Conservation (phyloP, 1,140 invertebrate species). For the Drosophila biarmipes region DNA sequence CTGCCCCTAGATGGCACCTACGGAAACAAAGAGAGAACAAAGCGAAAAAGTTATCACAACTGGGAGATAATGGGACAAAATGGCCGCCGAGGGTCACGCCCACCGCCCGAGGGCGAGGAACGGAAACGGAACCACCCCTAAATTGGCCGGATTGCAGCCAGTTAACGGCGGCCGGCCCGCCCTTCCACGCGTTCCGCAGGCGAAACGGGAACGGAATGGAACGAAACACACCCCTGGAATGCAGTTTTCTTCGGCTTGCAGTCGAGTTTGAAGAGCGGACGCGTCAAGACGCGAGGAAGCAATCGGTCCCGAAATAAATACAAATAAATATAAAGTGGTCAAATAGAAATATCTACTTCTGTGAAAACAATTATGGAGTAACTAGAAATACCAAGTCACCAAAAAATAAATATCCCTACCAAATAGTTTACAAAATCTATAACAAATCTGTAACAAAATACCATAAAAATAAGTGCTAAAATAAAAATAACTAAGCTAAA, state of each 20-base stretch:
- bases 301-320: slow-evolving; percentile 7
- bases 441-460: neutral
- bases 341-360: neutral
- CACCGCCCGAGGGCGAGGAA: slow-evolving; percentile 14
- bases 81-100: slow-evolving; percentile 40
- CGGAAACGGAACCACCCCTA: slow-evolving; percentile 44
- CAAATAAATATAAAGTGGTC: too few species aligned
- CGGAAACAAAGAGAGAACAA: slow-evolving; percentile 8
- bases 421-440: neutral
- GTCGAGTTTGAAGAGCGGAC: slow-evolving; percentile 73
- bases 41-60: slow-evolving; percentile 17
- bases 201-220: slow-evolving; percentile 17
- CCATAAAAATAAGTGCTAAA: too few species aligned
- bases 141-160: slow-evolving; percentile 47
- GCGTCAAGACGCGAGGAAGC: slow-evolving; percentile 50
- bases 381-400: neutral
- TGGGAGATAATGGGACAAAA: slow-evolving; percentile 41
- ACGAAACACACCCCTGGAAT: slow-evolving; percentile 43
- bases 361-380: neutral
- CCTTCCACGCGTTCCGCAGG: slow-evolving; percentile 44
- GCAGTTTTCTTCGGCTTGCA: slow-evolving; percentile 67
- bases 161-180: slow-evolving; percentile 26
- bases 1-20: slow-evolving; percentile 36
- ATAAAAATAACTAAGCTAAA: too few species aligned
- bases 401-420: neutral